Conservation (phyloP, 2,113 vertebrate genomes). For the Hypanus sabinus region DNA sequence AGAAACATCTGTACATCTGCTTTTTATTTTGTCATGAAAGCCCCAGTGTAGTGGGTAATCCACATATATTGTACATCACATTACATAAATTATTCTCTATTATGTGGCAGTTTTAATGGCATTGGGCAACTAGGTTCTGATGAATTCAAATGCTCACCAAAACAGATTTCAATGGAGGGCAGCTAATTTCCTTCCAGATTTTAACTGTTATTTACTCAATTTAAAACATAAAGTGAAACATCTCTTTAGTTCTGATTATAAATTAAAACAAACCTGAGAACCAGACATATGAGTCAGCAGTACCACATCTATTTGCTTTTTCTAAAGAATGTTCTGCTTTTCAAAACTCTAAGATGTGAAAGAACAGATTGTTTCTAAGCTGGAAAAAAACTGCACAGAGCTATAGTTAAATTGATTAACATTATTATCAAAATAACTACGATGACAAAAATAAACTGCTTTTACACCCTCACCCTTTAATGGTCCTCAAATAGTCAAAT, state of each 20-base stretch:
- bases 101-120: neutral
- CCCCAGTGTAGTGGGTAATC: neutral
- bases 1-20: neutral
- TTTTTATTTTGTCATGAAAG: neutral
- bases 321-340: neutral
- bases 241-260: neutral
- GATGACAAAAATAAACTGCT: neutral
- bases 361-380: neutral
- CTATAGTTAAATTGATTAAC: neutral
- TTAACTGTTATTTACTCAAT: neutral
- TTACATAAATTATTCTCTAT: neutral
- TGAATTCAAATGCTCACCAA: neutral
- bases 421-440: neutral
- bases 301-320: neutral
- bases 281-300: neutral
- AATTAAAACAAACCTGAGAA: neutral
- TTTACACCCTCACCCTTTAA: neutral
- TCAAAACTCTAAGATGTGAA: neutral
- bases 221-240: neutral
- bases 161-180: neutral
- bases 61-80: neutral
- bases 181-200: neutral
- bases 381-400: neutral
- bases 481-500: neutral
- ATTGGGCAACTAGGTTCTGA: neutral